A percentile compares a stretch with the other conserved stretches of the same genome.
Evolutionary conservation across 2,113 vertebrate genomes (phyloP).

Genomic region (Epinephelus lanceolatus): DNA sequence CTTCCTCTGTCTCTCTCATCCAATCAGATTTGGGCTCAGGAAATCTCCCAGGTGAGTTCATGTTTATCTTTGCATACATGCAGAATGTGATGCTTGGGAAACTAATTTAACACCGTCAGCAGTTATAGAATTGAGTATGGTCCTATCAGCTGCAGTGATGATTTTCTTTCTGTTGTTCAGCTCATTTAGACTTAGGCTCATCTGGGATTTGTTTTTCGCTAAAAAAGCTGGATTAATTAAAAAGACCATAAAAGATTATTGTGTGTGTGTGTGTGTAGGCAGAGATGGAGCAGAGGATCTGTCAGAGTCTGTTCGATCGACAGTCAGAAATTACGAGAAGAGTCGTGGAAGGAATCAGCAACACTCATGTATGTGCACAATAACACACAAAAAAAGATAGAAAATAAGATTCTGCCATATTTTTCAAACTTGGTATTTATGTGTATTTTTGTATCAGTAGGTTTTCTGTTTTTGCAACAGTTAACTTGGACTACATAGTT

Average conservation of each 20-base stretch:
- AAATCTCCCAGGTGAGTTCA: slow-evolving; percentile 77
- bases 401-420: not conserved
- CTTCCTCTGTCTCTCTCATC: slow-evolving; percentile 38
- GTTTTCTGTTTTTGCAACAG: not conserved
- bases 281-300: slow-evolving; percentile 92
- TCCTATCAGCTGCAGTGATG: not conserved
- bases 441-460: not conserved
- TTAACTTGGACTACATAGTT: too few relatives aligned
- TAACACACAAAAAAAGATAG: slow-evolving; percentile 12
- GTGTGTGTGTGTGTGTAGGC: slow-evolving; percentile 84
- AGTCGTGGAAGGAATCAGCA: slow-evolving; percentile 90
- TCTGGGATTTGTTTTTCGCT: slow-evolving; percentile 16
- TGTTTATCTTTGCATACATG: not conserved
- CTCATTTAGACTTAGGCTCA: slow-evolving; percentile 13
- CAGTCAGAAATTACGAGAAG: slow-evolving; percentile 92
- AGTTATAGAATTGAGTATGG: not conserved
- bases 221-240: not conserved
- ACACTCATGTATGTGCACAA: slow-evolving; percentile 89
- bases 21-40: slow-evolving; percentile 81
- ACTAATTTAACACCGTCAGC: not conserved
- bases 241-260: not conserved
- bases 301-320: slow-evolving; percentile 94
- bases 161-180: not conserved
- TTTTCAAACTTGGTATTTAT: not conserved
- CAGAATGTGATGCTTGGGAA: not conserved